phyloP scores from a whole-genome alignment of 2,888 invertebrate genomes.

The Laothoe populi region DNA sequence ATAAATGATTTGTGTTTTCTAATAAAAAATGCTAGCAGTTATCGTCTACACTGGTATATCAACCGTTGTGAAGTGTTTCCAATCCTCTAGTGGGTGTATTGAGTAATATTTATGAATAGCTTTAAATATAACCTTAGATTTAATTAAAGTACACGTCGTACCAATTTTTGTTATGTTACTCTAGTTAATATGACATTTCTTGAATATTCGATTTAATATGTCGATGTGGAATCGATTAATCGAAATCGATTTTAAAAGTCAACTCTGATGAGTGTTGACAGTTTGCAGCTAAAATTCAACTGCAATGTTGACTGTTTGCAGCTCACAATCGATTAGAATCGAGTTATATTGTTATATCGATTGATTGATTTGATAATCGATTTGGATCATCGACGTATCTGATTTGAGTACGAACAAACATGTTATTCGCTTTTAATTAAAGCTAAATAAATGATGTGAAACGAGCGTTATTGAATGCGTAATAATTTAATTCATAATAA shows the following conservation, averaged over 20 bases:
- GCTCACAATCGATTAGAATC: neutral
- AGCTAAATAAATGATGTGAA: slow-evolving; percentile 6
- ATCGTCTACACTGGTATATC: neutral
- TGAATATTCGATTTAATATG: slow-evolving; percentile 3
- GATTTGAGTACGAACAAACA: slow-evolving; percentile 1
- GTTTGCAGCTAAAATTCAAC: too few species aligned
- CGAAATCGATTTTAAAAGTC: neutral
- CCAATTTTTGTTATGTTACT: slow-evolving; percentile 12
- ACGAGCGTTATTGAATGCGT: slow-evolving; percentile 2
- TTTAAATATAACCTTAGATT: slow-evolving; percentile 15
- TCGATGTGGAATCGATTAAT: slow-evolving; percentile 3
- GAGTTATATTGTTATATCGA: neutral
- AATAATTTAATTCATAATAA: slow-evolving; percentile 10
- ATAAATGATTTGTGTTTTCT: too few species aligned
- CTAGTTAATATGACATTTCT: slow-evolving; percentile 16
- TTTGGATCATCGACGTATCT: neutral
- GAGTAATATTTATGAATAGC: slow-evolving; percentile 23
- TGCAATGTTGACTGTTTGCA: too few species aligned
- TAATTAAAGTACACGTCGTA: slow-evolving; percentile 10
- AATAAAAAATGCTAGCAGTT: neutral
- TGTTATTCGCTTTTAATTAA: slow-evolving; percentile 11
- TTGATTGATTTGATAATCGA: neutral
- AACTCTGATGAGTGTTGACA: neutral
- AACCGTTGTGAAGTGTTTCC: neutral
- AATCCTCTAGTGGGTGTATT: neutral